Evolutionary conservation across 1,140 invertebrate genomes (phyloP).

Genomic region (Dolichoris vasculosae): DNA sequence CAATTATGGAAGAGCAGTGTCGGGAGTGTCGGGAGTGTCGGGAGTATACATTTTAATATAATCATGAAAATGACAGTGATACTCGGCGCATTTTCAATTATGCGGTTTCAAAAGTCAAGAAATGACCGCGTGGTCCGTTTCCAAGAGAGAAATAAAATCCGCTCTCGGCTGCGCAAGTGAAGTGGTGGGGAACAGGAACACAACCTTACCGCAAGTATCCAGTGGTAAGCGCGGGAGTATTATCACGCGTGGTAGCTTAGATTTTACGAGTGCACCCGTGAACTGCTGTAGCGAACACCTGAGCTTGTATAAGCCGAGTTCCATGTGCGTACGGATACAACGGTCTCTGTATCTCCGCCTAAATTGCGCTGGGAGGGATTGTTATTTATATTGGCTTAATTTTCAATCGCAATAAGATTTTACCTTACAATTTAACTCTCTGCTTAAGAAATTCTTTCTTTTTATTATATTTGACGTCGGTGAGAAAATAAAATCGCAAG

Average conservation of each 20-base stretch:
- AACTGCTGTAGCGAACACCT: neutral
- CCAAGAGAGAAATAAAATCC: neutral
- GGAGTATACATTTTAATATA: neutral
- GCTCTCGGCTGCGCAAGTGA: neutral
- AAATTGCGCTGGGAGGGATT: neutral
- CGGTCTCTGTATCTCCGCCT: neutral
- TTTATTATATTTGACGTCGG: neutral
- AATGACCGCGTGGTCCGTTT: neutral
- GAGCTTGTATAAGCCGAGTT: neutral
- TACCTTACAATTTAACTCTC: neutral
- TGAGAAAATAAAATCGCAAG: neutral
- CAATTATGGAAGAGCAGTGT: too few species aligned
- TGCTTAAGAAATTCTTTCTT: neutral
- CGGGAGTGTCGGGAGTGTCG: neutral
- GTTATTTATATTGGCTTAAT: neutral
- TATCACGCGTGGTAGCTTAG: constrained; percentile 23
- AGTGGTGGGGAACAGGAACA: neutral
- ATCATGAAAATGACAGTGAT: constrained; percentile 1
- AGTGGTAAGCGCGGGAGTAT: neutral
- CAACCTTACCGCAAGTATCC: neutral
- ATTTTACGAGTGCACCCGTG: constrained; percentile 32
- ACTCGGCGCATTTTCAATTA: neutral
- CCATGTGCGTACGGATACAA: neutral
- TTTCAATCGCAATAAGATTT: neutral
- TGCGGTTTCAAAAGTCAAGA: constrained; percentile 7